Evolutionary conservation across 2,888 invertebrate species (phyloP).

Genomic region (Ichneumon xanthorius): DNA sequence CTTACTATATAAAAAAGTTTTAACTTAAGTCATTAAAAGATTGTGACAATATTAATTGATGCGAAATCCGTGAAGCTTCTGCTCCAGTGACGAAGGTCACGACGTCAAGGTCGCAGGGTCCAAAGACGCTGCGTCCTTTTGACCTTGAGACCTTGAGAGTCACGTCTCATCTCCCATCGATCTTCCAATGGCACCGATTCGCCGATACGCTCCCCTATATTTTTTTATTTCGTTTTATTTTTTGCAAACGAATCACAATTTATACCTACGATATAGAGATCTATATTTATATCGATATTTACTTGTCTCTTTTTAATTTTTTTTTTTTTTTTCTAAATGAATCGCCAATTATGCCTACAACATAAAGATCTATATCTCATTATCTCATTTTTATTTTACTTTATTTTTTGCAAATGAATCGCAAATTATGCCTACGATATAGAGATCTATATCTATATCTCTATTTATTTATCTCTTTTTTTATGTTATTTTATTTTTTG

Average conservation of each 20-base stretch:
- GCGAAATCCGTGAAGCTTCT: not conserved
- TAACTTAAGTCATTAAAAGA: not conserved
- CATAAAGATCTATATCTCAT: no score
- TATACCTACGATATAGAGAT: not conserved
- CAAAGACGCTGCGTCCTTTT: slow-evolving; percentile 54
- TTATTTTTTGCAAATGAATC: not conserved
- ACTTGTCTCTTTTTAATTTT: not conserved
- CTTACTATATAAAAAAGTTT: not conserved
- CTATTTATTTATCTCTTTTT: not conserved
- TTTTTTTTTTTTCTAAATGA: not conserved
- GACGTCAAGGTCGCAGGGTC: slow-evolving; percentile 14
- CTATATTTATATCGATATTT: not conserved
- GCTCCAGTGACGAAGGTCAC: not conserved
- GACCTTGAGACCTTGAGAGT: slow-evolving; percentile 60
- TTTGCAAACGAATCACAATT: not conserved
- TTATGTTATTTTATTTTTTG: no score
- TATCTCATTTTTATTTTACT: no score
- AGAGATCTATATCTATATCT: not conserved
- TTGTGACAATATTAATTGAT: not conserved
- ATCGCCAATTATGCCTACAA: no score
- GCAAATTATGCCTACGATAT: not conserved
- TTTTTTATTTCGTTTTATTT: not conserved
- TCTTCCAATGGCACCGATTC: slow-evolving; percentile 17
- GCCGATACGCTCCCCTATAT: not conserved
- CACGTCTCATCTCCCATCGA: slow-evolving; percentile 40